Conservation (phyloP, 2,888 invertebrate species). For the Diploptera punctata region DNA sequence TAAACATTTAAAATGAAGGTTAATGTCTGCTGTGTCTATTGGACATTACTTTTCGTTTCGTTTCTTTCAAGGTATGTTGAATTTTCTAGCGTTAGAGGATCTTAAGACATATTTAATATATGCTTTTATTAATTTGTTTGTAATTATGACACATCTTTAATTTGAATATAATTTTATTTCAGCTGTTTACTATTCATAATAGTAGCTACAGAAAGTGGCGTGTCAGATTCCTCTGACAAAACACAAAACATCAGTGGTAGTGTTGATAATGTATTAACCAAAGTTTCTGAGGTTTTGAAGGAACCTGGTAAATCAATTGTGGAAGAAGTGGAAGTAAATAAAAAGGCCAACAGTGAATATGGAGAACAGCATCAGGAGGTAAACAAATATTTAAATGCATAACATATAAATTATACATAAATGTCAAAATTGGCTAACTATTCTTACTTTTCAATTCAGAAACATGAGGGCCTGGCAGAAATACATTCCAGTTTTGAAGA, state of each 20-base stretch:
- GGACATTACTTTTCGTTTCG: slow-evolving; percentile 66
- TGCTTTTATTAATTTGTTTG: neutral
- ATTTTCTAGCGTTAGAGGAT: no score
- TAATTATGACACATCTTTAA: no score
- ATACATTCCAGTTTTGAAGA: slow-evolving; percentile 28
- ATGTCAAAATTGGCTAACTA: no score
- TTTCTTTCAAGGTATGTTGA: slow-evolving; percentile 62
- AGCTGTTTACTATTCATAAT: slow-evolving; percentile 17
- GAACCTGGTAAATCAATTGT: no score
- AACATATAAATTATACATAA: no score
- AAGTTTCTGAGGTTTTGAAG: neutral
- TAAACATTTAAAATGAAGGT: slow-evolving; percentile 63
- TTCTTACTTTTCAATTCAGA: neutral
- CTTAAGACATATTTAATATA: no score
- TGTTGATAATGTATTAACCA: neutral
- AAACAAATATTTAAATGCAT: neutral
- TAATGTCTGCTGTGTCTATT: slow-evolving; percentile 64
- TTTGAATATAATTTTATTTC: neutral
- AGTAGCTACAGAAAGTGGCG: slow-evolving; percentile 16
- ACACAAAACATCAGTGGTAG: neutral
- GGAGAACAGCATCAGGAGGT: neutral
- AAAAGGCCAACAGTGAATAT: neutral
- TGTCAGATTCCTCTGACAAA: neutral
- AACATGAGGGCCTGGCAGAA: slow-evolving; percentile 5
- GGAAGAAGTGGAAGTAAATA: no score